These are phyloP conservation scores for Ophion ventricosus DNA, from an alignment of 2,888 invertebrate species.

Conservation along the genomic window DNA sequence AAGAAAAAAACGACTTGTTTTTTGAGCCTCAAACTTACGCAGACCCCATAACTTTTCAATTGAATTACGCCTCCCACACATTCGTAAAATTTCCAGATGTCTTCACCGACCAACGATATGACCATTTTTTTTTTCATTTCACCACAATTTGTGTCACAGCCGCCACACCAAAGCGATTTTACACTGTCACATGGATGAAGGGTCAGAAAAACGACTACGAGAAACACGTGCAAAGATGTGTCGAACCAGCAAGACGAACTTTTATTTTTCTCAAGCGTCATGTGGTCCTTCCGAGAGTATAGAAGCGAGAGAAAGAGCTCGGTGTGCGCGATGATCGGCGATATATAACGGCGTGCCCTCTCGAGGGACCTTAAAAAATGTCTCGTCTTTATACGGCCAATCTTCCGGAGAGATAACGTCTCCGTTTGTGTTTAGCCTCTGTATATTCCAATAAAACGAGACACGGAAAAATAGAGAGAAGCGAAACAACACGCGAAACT, in stretches of 20 bases:
- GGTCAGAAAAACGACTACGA: slow-evolving; percentile 9
- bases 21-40: too few species aligned
- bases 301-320: slow-evolving; percentile 31
- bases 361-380: slow-evolving; percentile 43
- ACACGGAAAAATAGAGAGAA: slow-evolving; percentile 13
- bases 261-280: slow-evolving; percentile 11
- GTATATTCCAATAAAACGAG: slow-evolving; percentile 29
- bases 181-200: not conserved
- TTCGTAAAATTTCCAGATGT: slow-evolving; percentile 9
- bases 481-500: slow-evolving; percentile 8
- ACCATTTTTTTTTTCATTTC: not conserved
- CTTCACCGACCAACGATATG: not conserved
- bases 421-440: slow-evolving; percentile 12
- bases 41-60: not conserved
- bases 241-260: slow-evolving; percentile 32
- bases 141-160: not conserved
- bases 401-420: slow-evolving; percentile 32
- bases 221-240: slow-evolving; percentile 27
- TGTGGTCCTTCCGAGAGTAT: slow-evolving; percentile 10
- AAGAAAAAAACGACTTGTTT: not conserved
- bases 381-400: slow-evolving; percentile 44
- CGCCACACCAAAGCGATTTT: slow-evolving; percentile 4
- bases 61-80: not conserved
- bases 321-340: slow-evolving; percentile 52
- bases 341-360: slow-evolving; percentile 41